Evolutionary conservation across 2,113 vertebrate species (phyloP).

Genomic region (Ammodytes marinus): DNA sequence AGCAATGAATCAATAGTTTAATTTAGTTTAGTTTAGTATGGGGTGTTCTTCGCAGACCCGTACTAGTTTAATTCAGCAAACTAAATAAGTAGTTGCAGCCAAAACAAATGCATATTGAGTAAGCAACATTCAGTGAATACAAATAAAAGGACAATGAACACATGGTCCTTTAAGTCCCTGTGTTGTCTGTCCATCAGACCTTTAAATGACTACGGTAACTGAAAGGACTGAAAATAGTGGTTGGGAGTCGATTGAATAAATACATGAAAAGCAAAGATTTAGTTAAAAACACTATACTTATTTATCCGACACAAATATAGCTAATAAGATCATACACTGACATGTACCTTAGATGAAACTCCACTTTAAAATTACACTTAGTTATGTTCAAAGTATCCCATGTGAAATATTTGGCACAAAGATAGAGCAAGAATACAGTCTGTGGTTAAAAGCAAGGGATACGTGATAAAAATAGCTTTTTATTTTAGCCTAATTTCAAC

Average conservation of each 20-base stretch:
- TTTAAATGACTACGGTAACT: not conserved
- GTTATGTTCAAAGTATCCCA: slow-evolving; percentile 17
- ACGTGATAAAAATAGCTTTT: slow-evolving; percentile 60
- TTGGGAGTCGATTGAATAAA: not conserved
- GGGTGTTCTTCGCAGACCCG: no score
- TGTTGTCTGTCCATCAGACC: not conserved
- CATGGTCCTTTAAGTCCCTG: not conserved
- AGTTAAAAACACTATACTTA: not conserved
- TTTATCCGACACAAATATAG: not conserved
- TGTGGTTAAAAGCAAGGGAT: slow-evolving; percentile 26
- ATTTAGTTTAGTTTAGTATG: no score
- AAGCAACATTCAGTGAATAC: not conserved
- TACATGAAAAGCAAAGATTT: not conserved
- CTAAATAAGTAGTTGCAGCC: not conserved
- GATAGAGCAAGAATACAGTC: slow-evolving; percentile 3
- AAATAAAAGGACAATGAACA: no score
- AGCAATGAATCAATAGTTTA: no score
- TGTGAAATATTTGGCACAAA: slow-evolving; percentile 25
- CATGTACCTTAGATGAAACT: not conserved
- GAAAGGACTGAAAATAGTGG: not conserved
- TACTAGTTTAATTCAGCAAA: no score
- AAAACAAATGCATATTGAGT: not conserved
- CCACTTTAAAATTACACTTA: not conserved
- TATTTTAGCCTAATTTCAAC: slow-evolving; percentile 54
- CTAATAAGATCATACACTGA: not conserved